These are phyloP conservation scores for Lordiphosa stackelbergi DNA, from an alignment of 1,140 invertebrate species.

Conservation along the genomic window DNA sequence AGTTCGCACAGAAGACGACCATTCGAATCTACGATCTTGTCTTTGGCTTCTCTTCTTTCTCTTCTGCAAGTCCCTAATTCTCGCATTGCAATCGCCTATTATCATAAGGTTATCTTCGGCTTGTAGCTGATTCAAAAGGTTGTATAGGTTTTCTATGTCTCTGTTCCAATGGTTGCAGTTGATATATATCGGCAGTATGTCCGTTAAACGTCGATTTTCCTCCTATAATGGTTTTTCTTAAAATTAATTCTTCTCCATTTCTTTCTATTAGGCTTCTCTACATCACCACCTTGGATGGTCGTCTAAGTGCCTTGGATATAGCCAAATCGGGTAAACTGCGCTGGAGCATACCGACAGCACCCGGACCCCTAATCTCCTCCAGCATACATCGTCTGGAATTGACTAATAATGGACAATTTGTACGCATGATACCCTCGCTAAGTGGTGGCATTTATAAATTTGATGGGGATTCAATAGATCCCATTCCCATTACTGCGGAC, in stretches of 20 bases:
- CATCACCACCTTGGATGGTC: constrained; percentile 93
- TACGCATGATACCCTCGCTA: constrained; percentile 93
- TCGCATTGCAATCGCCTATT: too few species aligned
- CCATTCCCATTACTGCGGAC: constrained; percentile 90
- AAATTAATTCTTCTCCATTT: background rate
- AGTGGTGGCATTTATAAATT: constrained; percentile 93
- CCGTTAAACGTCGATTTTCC: too few species aligned
- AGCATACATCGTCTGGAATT: constrained; percentile 90
- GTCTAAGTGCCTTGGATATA: constrained; percentile 86
- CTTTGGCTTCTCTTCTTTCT: too few species aligned
- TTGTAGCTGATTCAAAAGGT: too few species aligned
- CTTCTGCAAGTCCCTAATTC: too few species aligned
- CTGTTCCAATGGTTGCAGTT: too few species aligned
- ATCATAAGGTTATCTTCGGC: too few species aligned
- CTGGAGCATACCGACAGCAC: constrained; percentile 87
- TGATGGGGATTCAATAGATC: constrained; percentile 91
- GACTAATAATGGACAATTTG: constrained; percentile 89
- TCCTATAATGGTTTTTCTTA: too few species aligned
- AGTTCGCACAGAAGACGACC: too few species aligned
- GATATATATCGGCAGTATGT: too few species aligned
- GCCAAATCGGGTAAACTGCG: constrained; percentile 82
- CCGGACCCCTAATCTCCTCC: constrained; percentile 87
- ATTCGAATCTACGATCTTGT: too few species aligned
- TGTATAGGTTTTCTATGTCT: too few species aligned
- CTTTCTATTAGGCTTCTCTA: constrained; percentile 82